Base-by-base conservation (phyloP, 2,888 invertebrate genomes). In the Andrena fulva region DNA sequence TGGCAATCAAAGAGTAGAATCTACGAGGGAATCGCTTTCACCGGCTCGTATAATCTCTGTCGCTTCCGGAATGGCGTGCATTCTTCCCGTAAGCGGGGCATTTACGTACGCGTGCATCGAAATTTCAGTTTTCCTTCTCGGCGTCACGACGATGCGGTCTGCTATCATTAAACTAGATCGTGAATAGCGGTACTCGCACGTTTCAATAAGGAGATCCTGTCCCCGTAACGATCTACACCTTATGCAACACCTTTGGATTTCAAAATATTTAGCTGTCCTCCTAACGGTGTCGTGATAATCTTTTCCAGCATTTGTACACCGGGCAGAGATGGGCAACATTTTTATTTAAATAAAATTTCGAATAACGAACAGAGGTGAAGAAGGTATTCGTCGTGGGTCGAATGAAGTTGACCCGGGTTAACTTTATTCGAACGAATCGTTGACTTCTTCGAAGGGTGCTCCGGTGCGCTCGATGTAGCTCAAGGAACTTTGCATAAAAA, bases 1-100 rank as follows among this genome's bases (percentile, higher is more conserved):
- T 24, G 33, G 24, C 12, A 54, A 74, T 62, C 56, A 64, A 79
- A 71, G 73, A 81, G 70, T 67, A 63, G 60, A 63, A 71, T 79
- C 66, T 71, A 1, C 29, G 31, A 63, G 73, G 42, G 66, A 33
- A 74, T 79, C 79, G 71, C 82, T 82, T 82, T 82, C 82, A 82
- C 82, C 70, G 31, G 67, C 54, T 1, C 42, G 79, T 54, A 33
- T 70, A 66, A 60, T 78, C 66, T 54, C 59, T 59, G 54, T 64
- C 60, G 27, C 75, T 81, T 81, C 81, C 81, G 78, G 81, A 78
- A 64, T 42, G 24, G 50, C 29, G 50, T 62, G 62, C 35, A 74
- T 63, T 74, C 74, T 74, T 69, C 50, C 42, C 33, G 42, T 59
- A 69, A 79, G 63, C 29, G 77, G 35, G 59, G 66, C 77, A 59